Conservation (phyloP, 2,888 invertebrate genomes). For the Tipula lateralis region DNA sequence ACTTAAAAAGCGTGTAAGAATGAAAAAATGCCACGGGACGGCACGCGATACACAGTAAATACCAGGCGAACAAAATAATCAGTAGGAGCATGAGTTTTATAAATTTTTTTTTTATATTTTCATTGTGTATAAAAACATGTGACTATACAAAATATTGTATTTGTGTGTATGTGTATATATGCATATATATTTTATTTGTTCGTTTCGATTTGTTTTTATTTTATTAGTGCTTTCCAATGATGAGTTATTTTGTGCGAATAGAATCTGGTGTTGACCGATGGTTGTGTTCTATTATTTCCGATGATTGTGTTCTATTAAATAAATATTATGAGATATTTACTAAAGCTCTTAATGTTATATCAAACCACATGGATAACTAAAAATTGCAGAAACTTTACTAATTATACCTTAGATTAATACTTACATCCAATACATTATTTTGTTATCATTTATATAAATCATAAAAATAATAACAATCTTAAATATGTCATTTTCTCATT, state of each 20-base stretch:
- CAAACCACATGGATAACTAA: too few relatives aligned
- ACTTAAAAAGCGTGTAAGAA: conserved; percentile 12
- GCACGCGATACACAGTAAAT: conserved; percentile 30
- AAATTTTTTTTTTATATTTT: not conserved
- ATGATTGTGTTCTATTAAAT: too few relatives aligned
- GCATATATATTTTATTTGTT: not conserved
- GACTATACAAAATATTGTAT: too few relatives aligned
- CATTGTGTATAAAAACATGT: not conserved
- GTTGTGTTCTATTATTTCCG: too few relatives aligned
- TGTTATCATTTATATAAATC: not conserved
- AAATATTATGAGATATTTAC: too few relatives aligned
- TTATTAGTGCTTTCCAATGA: not conserved
- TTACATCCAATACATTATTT: not conserved
- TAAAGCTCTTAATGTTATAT: too few relatives aligned
- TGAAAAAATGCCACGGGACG: conserved; percentile 30
- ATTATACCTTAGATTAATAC: not conserved
- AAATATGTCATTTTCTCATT: not conserved
- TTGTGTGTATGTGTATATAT: too few relatives aligned
- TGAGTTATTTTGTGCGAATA: not conserved
- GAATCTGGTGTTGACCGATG: too few relatives aligned
- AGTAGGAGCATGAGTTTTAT: not conserved
- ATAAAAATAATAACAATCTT: not conserved
- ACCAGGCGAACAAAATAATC: conserved; percentile 21
- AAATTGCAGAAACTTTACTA: not conserved
- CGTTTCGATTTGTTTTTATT: not conserved